phyloP scores from a whole-genome alignment of 2,888 invertebrate species.

The Sericinus montela region DNA sequence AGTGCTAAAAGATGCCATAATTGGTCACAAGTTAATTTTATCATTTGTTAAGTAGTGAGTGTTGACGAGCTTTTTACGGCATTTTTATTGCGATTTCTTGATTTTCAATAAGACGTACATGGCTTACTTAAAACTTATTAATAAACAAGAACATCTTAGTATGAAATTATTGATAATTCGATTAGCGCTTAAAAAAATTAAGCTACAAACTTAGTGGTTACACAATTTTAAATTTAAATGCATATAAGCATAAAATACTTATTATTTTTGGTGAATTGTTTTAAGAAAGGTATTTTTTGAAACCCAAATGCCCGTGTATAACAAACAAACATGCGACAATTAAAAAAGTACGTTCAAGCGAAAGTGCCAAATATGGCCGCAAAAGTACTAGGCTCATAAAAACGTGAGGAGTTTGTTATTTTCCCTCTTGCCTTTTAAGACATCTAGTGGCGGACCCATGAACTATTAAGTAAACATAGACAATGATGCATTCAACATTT shows the following conservation, averaged over 20 bases:
- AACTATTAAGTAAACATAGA: background rate
- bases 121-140: conserved; percentile 11
- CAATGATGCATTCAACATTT: background rate
- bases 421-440: background rate
- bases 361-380: conserved; percentile 69
- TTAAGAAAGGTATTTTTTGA: no score
- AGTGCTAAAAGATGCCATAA: background rate
- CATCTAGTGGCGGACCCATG: conserved; percentile 8
- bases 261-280: no score
- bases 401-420: conserved; percentile 29
- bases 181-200: conserved; percentile 1
- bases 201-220: background rate
- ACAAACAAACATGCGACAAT: no score
- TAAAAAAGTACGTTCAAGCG: conserved; percentile 8
- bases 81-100: conserved; percentile 1
- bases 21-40: conserved; percentile 8
- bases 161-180: conserved; percentile 12
- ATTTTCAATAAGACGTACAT: conserved; percentile 11
- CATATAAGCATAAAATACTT: no score
- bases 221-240: no score
- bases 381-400: conserved; percentile 60
- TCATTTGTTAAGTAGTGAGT: conserved; percentile 8
- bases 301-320: no score
- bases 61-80: conserved; percentile 10
- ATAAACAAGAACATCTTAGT: background rate